Evolutionary conservation across 2,888 invertebrate species (phyloP).

Genomic region (Amphipoea oculea): DNA sequence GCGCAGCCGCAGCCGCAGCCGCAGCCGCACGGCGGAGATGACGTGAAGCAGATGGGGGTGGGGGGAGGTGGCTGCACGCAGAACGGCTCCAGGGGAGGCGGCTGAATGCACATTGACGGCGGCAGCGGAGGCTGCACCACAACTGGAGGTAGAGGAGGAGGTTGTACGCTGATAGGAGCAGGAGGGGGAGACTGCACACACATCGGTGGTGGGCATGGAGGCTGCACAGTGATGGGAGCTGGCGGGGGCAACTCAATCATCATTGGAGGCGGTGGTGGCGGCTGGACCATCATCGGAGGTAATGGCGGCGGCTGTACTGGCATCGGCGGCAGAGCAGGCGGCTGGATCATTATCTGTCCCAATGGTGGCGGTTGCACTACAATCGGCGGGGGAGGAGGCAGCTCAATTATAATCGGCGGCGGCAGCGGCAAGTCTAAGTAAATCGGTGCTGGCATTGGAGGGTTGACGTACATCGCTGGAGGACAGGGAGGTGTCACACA

Average conservation of each 20-base stretch:
- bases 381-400: conserved; percentile 83
- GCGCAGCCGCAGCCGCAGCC: conserved; percentile 59
- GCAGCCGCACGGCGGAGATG: conserved; percentile 62
- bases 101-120: conserved; percentile 79
- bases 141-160: conserved; percentile 81
- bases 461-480: conserved; percentile 80
- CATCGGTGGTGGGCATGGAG: conserved; percentile 81
- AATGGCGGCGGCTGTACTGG: conserved; percentile 83
- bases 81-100: conserved; percentile 81
- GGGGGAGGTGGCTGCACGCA: conserved; percentile 73
- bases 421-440: conserved; percentile 77
- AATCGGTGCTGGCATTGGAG: conserved; percentile 78
- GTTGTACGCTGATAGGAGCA: conserved; percentile 80
- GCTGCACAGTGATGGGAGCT: conserved; percentile 81
- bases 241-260: conserved; percentile 81
- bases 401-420: conserved; percentile 81
- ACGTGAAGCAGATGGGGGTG: conserved; percentile 69
- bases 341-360: conserved; percentile 82
- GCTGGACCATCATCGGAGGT: conserved; percentile 84
- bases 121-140: conserved; percentile 81
- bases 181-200: conserved; percentile 82
- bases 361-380: conserved; percentile 84
- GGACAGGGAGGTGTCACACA: conserved; percentile 78
- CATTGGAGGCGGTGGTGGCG: conserved; percentile 79
- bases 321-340: conserved; percentile 83